These are phyloP conservation scores for Actinopyga echinites DNA, from an alignment of 53 echinoderm and acorn worm species.

Conservation along the genomic window DNA sequence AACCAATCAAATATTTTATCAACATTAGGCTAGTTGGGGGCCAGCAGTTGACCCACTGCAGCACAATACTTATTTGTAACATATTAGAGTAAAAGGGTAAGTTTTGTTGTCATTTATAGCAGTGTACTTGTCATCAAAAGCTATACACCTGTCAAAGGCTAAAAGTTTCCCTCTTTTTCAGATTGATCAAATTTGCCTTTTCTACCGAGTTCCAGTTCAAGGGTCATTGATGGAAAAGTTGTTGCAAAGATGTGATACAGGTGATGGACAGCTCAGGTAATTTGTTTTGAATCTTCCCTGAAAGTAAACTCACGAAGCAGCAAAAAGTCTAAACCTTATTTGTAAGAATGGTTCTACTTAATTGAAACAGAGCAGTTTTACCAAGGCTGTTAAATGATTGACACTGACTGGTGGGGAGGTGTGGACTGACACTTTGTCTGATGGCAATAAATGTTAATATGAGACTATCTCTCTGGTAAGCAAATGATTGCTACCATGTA, in stretches of 20 bases:
- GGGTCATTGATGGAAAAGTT: conserved; percentile 90
- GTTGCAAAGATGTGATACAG: conserved; percentile 75
- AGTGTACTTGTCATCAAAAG: background rate
- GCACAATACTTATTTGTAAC: too few relatives aligned
- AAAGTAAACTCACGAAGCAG: background rate
- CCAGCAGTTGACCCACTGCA: too few relatives aligned
- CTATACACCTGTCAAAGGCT: too few relatives aligned
- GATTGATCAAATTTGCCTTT: conserved; percentile 85
- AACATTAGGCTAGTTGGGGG: too few relatives aligned
- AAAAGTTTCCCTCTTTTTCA: conserved; percentile 20
- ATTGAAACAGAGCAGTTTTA: background rate
- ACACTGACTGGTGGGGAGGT: too few relatives aligned
- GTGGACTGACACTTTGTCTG: too few relatives aligned
- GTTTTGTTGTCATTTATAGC: background rate
- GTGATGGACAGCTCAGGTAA: conserved; percentile 76
- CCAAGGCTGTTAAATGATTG: background rate
- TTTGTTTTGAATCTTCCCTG: background rate
- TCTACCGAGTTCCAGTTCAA: conserved; percentile 76
- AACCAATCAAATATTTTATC: too few relatives aligned
- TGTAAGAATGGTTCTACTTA: background rate
- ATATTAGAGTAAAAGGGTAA: too few relatives aligned
- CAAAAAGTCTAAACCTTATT: background rate
- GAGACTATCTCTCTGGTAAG: too few relatives aligned
- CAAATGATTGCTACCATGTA: too few relatives aligned
- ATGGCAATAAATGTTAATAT: too few relatives aligned